Conservation (phyloP, 2,888 invertebrate species). For the Zootermopsis nevadensis region DNA sequence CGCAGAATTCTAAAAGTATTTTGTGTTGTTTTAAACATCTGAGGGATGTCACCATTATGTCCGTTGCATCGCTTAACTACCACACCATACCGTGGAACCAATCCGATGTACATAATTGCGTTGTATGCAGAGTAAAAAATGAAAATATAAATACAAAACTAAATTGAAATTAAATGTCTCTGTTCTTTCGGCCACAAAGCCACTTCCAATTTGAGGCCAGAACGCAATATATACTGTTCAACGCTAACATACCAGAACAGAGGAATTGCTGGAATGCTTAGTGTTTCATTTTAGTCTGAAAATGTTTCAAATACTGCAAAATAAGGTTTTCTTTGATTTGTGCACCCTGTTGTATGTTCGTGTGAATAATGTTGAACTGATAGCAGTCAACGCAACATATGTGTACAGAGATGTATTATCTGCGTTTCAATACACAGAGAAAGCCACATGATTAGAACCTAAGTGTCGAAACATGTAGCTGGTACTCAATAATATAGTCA, state of each 20-base stretch:
- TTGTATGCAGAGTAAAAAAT: too few species aligned
- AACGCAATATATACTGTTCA: not conserved
- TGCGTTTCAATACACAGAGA: too few species aligned
- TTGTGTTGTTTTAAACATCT: too few species aligned
- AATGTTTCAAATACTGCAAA: not conserved
- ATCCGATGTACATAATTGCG: not conserved
- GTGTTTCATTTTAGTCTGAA: not conserved
- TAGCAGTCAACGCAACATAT: too few species aligned
- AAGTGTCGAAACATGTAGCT: too few species aligned
- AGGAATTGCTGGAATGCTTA: not conserved
- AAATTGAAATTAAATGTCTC: not conserved
- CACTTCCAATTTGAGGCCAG: not conserved
- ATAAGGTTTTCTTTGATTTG: too few species aligned
- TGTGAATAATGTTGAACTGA: too few species aligned
- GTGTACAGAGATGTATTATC: too few species aligned
- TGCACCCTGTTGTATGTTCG: too few species aligned
- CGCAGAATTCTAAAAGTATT: too few species aligned
- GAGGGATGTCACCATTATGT: not conserved
- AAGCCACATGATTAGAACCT: too few species aligned
- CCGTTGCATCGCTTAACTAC: not conserved
- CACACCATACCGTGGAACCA: not conserved
- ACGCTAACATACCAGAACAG: not conserved
- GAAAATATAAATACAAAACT: not conserved
- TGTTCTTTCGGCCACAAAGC: slow-evolving; percentile 1
- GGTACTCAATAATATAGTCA: too few species aligned